phyloP scores from a whole-genome alignment of 2,888 invertebrate species.

The Drosophila pegasa region DNA sequence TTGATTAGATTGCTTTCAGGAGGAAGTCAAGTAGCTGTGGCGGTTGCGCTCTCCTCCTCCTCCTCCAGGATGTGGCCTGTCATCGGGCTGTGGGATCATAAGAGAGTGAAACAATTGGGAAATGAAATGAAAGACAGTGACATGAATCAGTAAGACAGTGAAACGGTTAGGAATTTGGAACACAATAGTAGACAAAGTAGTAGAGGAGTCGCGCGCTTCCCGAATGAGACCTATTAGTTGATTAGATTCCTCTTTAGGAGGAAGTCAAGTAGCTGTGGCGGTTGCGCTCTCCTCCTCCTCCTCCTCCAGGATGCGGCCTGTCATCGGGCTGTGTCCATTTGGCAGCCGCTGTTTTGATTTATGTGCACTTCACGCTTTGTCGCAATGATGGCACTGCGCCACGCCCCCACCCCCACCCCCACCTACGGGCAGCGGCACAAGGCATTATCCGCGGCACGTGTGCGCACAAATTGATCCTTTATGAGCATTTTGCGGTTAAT shows the following conservation, averaged over 20 bases:
- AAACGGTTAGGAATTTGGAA: no score
- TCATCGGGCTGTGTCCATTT: constrained; percentile 51
- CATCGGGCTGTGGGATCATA: constrained; percentile 43
- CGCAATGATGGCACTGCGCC: constrained; percentile 36
- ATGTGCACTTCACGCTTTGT: constrained; percentile 69
- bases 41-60: background rate
- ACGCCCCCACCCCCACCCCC: constrained; percentile 34
- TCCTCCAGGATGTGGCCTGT: constrained; percentile 4
- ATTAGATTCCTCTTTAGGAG: background rate
- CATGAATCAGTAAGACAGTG: no score
- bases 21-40: constrained; percentile 5
- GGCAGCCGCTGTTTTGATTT: constrained; percentile 70
- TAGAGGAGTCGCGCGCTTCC: no score
- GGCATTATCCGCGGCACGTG: constrained; percentile 76
- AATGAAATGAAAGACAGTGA: no score
- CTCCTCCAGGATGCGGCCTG: background rate
- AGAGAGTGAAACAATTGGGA: no score
- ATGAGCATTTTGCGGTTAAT: constrained; percentile 82
- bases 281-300: background rate
- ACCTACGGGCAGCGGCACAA: constrained; percentile 14
- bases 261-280: constrained; percentile 6
- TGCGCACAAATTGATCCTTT: constrained; percentile 80
- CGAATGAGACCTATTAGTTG: background rate
- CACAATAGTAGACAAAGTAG: no score
- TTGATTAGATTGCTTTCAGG: background rate